Evolutionary conservation across 2,888 invertebrate species (phyloP).

Genomic region (Lasioglossum malachurum): DNA sequence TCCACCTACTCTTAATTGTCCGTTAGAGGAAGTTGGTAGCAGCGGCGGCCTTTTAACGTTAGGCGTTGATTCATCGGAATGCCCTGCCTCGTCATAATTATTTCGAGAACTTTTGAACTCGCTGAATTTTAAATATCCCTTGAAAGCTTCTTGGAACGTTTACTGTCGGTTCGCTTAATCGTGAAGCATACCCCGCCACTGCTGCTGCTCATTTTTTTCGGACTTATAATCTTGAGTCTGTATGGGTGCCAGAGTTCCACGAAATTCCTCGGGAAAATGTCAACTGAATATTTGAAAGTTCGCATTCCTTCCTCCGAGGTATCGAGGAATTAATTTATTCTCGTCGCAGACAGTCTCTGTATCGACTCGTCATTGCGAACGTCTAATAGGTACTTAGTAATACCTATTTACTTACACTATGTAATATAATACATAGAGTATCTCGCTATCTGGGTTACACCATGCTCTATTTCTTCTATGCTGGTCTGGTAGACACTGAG

Average conservation of each 20-base stretch:
- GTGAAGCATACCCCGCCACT: background rate
- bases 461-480: too few species aligned
- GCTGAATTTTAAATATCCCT: constrained; percentile 32
- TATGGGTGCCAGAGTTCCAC: background rate
- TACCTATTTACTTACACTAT: too few species aligned
- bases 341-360: background rate
- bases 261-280: background rate
- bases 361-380: background rate
- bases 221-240: background rate
- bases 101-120: constrained; percentile 12
- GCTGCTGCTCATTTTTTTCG: constrained; percentile 10
- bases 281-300: background rate
- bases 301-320: background rate
- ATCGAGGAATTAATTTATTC: background rate
- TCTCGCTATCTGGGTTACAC: too few species aligned
- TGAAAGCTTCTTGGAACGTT: constrained; percentile 17
- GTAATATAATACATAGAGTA: too few species aligned
- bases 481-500: too few species aligned
- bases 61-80: constrained; percentile 26
- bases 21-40: constrained; percentile 31
- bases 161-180: background rate
- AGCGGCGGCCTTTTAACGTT: constrained; percentile 31
- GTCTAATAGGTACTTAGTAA: too few species aligned
- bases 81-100: constrained; percentile 29
- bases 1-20: constrained; percentile 38